A percentile compares a stretch with the other conserved stretches of the same genome.
These are phyloP conservation scores for Thamnaconus septentrionalis DNA, from an alignment of 2,113 vertebrate species.

Conservation along the genomic window DNA sequence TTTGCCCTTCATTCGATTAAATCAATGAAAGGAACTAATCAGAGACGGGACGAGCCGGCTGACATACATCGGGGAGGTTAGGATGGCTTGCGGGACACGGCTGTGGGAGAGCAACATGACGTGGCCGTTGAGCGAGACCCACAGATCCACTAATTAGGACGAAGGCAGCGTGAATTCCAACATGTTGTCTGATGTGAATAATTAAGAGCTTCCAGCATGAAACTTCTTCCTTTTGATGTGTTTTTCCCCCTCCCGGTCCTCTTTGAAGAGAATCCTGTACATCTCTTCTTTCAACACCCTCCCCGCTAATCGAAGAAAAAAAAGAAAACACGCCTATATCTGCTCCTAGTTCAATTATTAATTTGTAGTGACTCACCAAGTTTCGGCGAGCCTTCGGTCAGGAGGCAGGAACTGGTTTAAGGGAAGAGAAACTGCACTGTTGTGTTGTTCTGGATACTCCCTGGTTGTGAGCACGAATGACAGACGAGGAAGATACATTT, in stretches of 20 bases:
- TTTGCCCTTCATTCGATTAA: slow-evolving; percentile 71
- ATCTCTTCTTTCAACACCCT: slow-evolving; percentile 7
- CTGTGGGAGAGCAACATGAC: slow-evolving; percentile 40
- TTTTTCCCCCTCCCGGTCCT: slow-evolving; percentile 25
- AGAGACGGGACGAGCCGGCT: slow-evolving; percentile 48
- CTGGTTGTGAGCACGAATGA: no score
- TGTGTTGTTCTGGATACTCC: background rate
- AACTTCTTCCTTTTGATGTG: slow-evolving; percentile 75
- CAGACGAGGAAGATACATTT: no score
- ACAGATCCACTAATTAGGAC: slow-evolving; percentile 71
- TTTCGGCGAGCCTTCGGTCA: slow-evolving; percentile 46
- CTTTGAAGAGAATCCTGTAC: slow-evolving; percentile 65
- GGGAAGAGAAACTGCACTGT: slow-evolving; percentile 14
- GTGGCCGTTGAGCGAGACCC: slow-evolving; percentile 58
- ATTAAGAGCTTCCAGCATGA: slow-evolving; percentile 72
- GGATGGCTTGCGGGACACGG: slow-evolving; percentile 37
- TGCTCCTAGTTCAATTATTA: slow-evolving; percentile 77
- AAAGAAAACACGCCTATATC: slow-evolving; percentile 67
- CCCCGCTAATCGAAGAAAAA: background rate
- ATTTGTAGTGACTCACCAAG: slow-evolving; percentile 74
- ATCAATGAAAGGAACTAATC: slow-evolving; percentile 71
- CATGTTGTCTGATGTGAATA: slow-evolving; percentile 73
- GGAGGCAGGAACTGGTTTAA: slow-evolving; percentile 22
- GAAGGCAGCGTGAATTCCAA: slow-evolving; percentile 68
- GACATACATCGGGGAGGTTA: slow-evolving; percentile 45